Evolutionary conservation across 2,113 vertebrate species (phyloP), one percentile per base, ranked within the genome.

Genomic region (Empidonax traillii): DNA sequence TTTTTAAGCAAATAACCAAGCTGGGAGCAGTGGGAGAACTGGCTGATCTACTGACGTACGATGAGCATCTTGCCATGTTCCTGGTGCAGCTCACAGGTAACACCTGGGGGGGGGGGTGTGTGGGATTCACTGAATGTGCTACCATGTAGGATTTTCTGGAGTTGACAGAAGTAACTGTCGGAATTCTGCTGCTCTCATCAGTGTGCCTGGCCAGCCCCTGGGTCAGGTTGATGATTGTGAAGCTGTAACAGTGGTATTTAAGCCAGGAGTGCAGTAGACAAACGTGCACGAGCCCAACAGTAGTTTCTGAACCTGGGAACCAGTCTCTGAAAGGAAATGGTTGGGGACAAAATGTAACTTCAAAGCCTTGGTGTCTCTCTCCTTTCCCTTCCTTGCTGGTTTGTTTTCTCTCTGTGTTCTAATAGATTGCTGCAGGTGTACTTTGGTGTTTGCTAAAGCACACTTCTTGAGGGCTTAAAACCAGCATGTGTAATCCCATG

Each of bases 51-150:
- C 87, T 97, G 74, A 62, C 67, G 39, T 94, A 58, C 7, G 65
- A 75, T 74, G 92, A 82, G 92, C 94, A 67, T 22, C 91, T 91
- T 63, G 95, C 91, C 90, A 96, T 98, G 98, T 98, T 98, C 85
- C 95, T 98, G 4, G 47, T 98, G 93, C 98, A 97, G 86, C 97
- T 96, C 2, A 20, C 97, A 97, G 98, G 98, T 90, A 90, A 90
- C 8, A 84, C 8, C 2, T 1, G 12, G 25, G 1, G 27, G 6
- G 23, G 11, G n/a, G 1, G 27, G 9, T 16, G 11, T 47, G 72
- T 77, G 80, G 80, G 79, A 1, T 43, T 69, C 63, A 43, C 79
- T 66, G 44, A 79, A 33, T 72, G 90, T 47, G 87, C 63, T 75
- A 46, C 92, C 69, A 6, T 33, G 10, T 3, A 61, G 78, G 74